These are phyloP conservation scores for Macrobrachium nipponense DNA, from an alignment of 1,140 invertebrate genomes.

Conservation along the genomic window DNA sequence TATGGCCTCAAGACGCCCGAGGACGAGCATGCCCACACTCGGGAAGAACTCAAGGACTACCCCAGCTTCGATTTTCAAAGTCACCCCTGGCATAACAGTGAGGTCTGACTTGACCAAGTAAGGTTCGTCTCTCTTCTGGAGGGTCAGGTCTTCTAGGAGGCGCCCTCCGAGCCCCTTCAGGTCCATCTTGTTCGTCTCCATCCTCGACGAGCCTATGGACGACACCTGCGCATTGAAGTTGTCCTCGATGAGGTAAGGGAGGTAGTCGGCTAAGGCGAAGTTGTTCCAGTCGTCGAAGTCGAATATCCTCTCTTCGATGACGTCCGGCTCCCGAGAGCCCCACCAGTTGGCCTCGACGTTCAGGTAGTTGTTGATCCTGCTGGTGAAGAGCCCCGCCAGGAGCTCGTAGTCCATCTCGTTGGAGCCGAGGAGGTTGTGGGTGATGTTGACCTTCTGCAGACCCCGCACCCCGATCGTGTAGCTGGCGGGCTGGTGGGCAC, in stretches of 20 bases:
- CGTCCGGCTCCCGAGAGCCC: constrained; percentile 80
- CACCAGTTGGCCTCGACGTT: constrained; percentile 97
- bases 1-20: constrained; percentile 89
- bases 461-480: constrained; percentile 93
- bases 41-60: constrained; percentile 94
- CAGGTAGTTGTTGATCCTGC: constrained; percentile 86
- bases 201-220: constrained; percentile 26
- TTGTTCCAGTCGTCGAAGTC: constrained; percentile 99
- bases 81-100: constrained; percentile 93
- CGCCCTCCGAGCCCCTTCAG: constrained; percentile 85
- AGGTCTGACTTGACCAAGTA: constrained; percentile 92
- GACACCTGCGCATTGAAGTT: constrained; percentile 76
- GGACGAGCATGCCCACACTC: constrained; percentile 95
- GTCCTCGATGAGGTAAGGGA: constrained; percentile 86
- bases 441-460: constrained; percentile 92
- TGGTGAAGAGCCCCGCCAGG: constrained; percentile 90
- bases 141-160: constrained; percentile 78
- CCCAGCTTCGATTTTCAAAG: constrained; percentile 88
- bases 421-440: constrained; percentile 89
- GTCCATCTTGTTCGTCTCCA: constrained; percentile 68
- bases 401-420: constrained; percentile 90
- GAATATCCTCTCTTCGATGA: constrained; percentile 90
- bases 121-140: constrained; percentile 78
- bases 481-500: constrained; percentile 74
- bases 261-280: constrained; percentile 90